Evolutionary conservation across 2,797 vertebrate genomes (phyloP).

Genomic region (Sphaeramia orbicularis): DNA sequence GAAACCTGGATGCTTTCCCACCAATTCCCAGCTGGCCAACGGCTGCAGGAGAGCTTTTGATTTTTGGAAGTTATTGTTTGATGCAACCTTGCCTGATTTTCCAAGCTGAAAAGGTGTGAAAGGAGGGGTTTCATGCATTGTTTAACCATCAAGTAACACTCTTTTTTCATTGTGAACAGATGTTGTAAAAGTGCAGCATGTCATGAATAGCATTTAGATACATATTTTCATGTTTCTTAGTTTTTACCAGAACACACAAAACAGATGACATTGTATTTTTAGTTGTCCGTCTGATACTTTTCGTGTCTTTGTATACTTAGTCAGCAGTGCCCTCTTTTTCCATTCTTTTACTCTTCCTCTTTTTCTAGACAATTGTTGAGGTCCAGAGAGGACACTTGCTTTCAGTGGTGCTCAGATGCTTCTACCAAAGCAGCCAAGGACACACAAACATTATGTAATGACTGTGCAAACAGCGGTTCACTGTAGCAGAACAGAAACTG

Average conservation of each 20-base stretch:
- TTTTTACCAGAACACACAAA: background rate
- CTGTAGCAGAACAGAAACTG: conserved; percentile 2
- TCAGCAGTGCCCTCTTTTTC: background rate
- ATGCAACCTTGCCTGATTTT: background rate
- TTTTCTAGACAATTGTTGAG: conserved; percentile 19
- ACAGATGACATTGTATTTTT: background rate
- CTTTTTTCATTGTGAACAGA: background rate
- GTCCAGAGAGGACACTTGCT: conserved; percentile 15
- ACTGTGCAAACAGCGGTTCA: conserved; percentile 29
- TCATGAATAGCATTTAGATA: background rate
- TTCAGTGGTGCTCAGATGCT: conserved; percentile 32
- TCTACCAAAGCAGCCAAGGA: conserved; percentile 25
- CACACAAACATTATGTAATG: conserved; percentile 52
- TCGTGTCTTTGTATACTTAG: background rate
- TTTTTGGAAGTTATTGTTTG: background rate
- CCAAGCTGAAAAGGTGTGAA: background rate
- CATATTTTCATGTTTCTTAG: background rate
- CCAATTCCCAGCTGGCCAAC: background rate
- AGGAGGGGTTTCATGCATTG: background rate
- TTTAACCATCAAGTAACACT: conserved; percentile 1
- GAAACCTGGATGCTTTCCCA: background rate
- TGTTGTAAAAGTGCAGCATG: conserved; percentile 7
- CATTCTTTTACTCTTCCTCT: background rate
- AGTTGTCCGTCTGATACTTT: background rate
- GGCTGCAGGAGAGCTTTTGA: background rate